Percentiles rank a stretch among this genome's conserved stretches.
Conservation (phyloP, 1,140 invertebrate species). For the Drosophila micromelanica region DNA sequence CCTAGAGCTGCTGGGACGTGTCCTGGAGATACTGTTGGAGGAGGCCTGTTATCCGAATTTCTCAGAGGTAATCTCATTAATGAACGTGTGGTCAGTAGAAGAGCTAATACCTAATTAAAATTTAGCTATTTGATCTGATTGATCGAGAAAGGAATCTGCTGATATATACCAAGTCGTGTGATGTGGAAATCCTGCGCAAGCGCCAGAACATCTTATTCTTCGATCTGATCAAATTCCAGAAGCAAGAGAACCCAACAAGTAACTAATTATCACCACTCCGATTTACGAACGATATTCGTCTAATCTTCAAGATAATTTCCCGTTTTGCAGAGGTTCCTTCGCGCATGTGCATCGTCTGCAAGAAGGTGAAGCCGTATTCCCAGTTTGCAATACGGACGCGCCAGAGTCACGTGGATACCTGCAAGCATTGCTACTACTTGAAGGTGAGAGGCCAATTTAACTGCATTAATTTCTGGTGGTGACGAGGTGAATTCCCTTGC, state of each 20-base stretch:
- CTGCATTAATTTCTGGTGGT: background rate
- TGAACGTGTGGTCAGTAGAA: background rate
- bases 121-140: slow-evolving; percentile 75
- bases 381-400: slow-evolving; percentile 76
- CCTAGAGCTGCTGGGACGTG: slow-evolving; percentile 58
- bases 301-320: too few species aligned
- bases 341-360: slow-evolving; percentile 81
- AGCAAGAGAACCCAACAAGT: slow-evolving; percentile 45
- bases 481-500: background rate
- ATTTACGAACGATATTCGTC: background rate
- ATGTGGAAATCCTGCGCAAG: slow-evolving; percentile 72
- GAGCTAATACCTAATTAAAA: background rate
- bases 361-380: slow-evolving; percentile 65
- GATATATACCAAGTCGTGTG: slow-evolving; percentile 66
- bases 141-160: slow-evolving; percentile 79
- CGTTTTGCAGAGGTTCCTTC: slow-evolving; percentile 51
- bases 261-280: slow-evolving; percentile 5
- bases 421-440: slow-evolving; percentile 76
- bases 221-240: slow-evolving; percentile 74
- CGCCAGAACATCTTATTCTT: slow-evolving; percentile 77
- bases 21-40: slow-evolving; percentile 60
- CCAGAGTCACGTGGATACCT: slow-evolving; percentile 79
- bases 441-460: slow-evolving; percentile 53
- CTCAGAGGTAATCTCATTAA: slow-evolving; percentile 50
- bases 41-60: slow-evolving; percentile 73